phyloP scores from a whole-genome alignment of 2,113 vertebrate genomes.

The Megaceryle torquata region DNA sequence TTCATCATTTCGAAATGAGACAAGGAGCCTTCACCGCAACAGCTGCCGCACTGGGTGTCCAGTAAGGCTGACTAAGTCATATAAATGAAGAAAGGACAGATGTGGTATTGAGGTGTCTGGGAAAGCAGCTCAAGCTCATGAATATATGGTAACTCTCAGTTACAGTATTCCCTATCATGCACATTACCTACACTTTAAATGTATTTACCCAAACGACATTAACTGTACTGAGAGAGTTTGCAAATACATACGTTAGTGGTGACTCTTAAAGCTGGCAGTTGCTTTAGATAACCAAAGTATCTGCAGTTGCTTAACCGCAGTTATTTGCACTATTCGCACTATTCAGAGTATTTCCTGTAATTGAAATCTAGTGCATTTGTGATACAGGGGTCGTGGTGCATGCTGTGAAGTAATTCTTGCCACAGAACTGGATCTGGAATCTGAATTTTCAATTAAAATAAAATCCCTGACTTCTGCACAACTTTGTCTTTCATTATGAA shows the following conservation, averaged over 20 bases:
- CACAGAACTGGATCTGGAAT: not conserved
- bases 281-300: not conserved
- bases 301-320: not conserved
- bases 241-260: not conserved
- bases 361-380: not conserved
- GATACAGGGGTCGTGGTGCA: not conserved
- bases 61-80: not conserved
- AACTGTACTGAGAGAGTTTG: not conserved
- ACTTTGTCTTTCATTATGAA: not conserved
- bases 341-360: not conserved
- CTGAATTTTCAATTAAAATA: not conserved
- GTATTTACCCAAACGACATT: not conserved
- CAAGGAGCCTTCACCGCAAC: not conserved
- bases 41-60: not conserved
- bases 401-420: not conserved
- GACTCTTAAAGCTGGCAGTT: not conserved
- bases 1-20: not conserved
- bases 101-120: conserved; percentile 7
- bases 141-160: not conserved
- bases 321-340: not conserved
- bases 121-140: not conserved
- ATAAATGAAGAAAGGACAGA: not conserved
- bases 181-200: not conserved
- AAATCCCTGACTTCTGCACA: not conserved
- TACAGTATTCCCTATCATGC: not conserved